Conservation (phyloP, 2,888 invertebrate species). For the Epistrophella euchroma region DNA sequence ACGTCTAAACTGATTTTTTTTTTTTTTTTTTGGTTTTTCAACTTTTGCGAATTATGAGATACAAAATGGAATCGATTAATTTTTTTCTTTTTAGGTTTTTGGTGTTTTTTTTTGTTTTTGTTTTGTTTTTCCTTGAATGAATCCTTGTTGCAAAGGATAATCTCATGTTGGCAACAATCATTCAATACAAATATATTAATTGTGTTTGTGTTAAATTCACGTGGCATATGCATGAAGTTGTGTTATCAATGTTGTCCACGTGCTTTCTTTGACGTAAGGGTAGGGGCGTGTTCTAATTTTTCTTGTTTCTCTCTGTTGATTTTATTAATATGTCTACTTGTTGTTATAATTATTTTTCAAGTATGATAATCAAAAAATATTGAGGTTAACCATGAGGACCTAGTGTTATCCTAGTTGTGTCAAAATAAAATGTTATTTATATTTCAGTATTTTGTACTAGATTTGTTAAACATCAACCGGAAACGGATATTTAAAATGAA, state of each 20-base stretch:
- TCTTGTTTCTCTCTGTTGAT: slow-evolving; percentile 16
- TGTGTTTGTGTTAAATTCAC: slow-evolving; percentile 59
- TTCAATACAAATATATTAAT: slow-evolving; percentile 2
- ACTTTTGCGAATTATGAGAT: slow-evolving; percentile 58
- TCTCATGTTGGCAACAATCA: slow-evolving; percentile 37
- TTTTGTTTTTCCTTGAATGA: slow-evolving; percentile 4
- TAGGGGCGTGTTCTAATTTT: slow-evolving; percentile 81
- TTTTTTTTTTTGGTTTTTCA: slow-evolving; percentile 34
- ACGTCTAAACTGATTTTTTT: slow-evolving; percentile 43
- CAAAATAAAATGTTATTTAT: slow-evolving; percentile 12
- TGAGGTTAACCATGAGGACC: slow-evolving; percentile 59
- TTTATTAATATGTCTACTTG: slow-evolving; percentile 4
- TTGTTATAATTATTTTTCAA: slow-evolving; percentile 30
- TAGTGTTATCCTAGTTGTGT: slow-evolving; percentile 49
- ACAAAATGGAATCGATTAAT: slow-evolving; percentile 69
- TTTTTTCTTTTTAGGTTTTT: neutral
- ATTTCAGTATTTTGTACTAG: slow-evolving; percentile 37
- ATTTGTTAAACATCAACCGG: slow-evolving; percentile 50
- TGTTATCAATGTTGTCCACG: slow-evolving; percentile 79
- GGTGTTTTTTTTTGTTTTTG: neutral
- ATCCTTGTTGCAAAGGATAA: slow-evolving; percentile 58
- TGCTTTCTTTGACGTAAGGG: slow-evolving; percentile 82
- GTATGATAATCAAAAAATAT: slow-evolving; percentile 19
- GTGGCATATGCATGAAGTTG: slow-evolving; percentile 72
- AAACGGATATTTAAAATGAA: slow-evolving; percentile 48